Evolutionary conservation across 1,140 invertebrate species (phyloP).

Genomic region (Helicoverpa armigera): DNA sequence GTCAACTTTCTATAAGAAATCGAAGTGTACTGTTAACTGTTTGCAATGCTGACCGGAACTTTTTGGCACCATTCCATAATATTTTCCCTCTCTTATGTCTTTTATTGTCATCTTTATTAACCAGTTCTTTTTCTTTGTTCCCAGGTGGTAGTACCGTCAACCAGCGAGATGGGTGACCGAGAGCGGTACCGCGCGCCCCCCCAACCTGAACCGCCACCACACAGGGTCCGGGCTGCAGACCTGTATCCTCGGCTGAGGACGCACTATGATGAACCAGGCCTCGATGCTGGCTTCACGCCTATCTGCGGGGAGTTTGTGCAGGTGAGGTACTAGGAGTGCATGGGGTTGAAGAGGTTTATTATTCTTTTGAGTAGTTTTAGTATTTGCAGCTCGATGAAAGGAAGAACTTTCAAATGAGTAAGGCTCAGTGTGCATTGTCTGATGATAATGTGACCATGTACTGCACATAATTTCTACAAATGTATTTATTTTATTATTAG

Average conservation of each 20-base stretch:
- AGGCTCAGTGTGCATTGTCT: too few species aligned
- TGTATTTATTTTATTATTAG: too few species aligned
- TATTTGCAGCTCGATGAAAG: too few species aligned
- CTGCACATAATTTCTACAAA: too few species aligned
- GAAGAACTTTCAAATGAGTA: too few species aligned
- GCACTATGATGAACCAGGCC: constrained; percentile 81
- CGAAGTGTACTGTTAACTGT: too few species aligned
- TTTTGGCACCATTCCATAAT: not conserved
- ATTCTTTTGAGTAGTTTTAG: too few species aligned
- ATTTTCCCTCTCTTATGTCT: not conserved
- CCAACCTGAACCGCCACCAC: constrained; percentile 78
- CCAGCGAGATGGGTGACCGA: constrained; percentile 79
- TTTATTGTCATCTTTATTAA: not conserved
- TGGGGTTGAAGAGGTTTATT: not conserved
- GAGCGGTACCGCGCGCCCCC: constrained; percentile 79
- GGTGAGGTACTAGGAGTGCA: constrained; percentile 60
- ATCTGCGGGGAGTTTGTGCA: constrained; percentile 85
- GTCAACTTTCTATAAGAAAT: too few species aligned
- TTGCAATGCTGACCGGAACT: not conserved
- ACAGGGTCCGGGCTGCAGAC: constrained; percentile 80
- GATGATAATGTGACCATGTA: too few species aligned
- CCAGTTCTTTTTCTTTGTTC: constrained; percentile 19
- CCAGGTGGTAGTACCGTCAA: constrained; percentile 63
- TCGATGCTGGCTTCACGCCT: constrained; percentile 79
- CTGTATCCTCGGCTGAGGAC: constrained; percentile 79